A percentile compares a stretch with the other conserved stretches of the same genome.
phyloP scores from a whole-genome alignment of 2,797 vertebrate species.

The Sandelia bainsii region DNA sequence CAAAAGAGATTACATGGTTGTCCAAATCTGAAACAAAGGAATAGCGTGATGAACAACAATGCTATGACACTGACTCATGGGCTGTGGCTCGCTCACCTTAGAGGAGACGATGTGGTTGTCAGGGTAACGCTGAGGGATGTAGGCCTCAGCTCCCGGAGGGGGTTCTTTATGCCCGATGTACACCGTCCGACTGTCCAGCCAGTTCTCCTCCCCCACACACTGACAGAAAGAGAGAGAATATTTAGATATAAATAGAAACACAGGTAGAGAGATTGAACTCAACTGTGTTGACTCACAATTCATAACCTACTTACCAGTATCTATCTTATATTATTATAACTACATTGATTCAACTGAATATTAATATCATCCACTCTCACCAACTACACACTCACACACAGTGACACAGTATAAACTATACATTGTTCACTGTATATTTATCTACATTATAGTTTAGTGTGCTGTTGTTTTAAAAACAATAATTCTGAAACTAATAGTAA shows the following conservation, averaged over 20 bases:
- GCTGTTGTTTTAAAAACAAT: background rate
- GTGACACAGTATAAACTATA: no score
- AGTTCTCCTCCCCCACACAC: constrained; percentile 97
- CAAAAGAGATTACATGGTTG: constrained; percentile 50
- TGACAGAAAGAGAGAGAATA: constrained; percentile 65
- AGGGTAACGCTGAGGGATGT: constrained; percentile 97
- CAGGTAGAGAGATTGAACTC: constrained; percentile 33
- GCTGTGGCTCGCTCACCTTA: constrained; percentile 86
- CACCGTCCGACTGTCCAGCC: constrained; percentile 96
- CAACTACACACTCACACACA: background rate
- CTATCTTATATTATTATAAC: background rate
- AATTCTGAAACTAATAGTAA: background rate
- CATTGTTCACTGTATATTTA: background rate
- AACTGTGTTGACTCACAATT: constrained; percentile 2
- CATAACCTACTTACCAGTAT: constrained; percentile 5
- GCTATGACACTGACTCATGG: constrained; percentile 15
- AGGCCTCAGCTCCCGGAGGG: constrained; percentile 92
- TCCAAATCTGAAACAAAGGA: constrained; percentile 38
- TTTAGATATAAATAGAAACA: constrained; percentile 52
- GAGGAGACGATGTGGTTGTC: constrained; percentile 98
- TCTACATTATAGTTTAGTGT: background rate
- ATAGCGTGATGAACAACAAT: constrained; percentile 29
- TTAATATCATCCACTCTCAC: background rate
- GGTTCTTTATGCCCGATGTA: constrained; percentile 96
- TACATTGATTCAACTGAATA: background rate